Base-by-base conservation (phyloP, 2,113 vertebrate species). In the Puntigrus tetrazona region DNA sequence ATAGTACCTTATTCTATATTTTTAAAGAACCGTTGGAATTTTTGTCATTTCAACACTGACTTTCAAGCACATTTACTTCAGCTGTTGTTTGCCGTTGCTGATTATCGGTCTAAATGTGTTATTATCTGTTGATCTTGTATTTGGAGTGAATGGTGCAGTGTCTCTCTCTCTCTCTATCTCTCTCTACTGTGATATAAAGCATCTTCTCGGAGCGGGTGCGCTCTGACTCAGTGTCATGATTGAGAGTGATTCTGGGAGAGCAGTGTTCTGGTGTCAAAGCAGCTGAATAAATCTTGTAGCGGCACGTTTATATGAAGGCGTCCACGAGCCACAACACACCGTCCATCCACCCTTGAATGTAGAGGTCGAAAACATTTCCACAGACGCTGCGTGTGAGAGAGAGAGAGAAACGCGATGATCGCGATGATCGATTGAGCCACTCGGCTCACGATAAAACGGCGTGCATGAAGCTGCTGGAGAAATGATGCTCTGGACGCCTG, bases 211-310 rank as follows among this genome's bases (percentile, higher is more conserved):
- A 57, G 36, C 27, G 20, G 52, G 61, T 72, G 73, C 11, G 65
- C 36, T 70, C 16, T 61, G 85, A 77, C 80, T 61, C 45, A 18
- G 75, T 57, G 43, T 57, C 25, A 31, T 14, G 57, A 82, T 69
- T 86, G 52, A 74, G 61, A 74, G 69, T 25, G 78, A 75, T 78
- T 84, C 34, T 74, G 69, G 69, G 61, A 86, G 84, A 47, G 57
- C 79, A n/a, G 41, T 84, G 70, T 84, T 36, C 27, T 31, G n/a
- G 59, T 78, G 82, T 75, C 77, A 81, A 43, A 74, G 29, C 36
- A 41, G 52, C 70, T 84, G 47, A 78, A 78, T 82, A 85, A 75
- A 81, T 88, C 77, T 57, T 67, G 27, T 10, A 74, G 50, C 4
- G 36, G 43, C 57, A 74, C 76, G 47, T 78, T 80, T 65, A 78